phyloP scores from a whole-genome alignment of 1,140 invertebrate genomes.

The Drosophila suzukii region DNA sequence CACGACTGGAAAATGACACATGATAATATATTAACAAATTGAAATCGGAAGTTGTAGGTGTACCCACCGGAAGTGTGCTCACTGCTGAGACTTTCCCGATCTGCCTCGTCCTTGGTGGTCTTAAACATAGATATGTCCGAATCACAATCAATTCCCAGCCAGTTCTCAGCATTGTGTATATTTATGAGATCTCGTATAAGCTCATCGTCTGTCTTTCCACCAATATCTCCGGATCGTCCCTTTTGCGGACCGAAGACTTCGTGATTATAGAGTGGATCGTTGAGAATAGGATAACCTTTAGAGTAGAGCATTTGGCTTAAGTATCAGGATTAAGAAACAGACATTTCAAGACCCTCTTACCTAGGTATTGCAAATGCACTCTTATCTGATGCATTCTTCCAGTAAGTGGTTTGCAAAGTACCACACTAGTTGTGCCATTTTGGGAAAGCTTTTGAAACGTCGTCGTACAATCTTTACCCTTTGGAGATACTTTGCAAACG shows the following conservation, averaged over 20 bases:
- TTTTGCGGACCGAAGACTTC: slow-evolving; percentile 95
- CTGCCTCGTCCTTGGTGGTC: slow-evolving; percentile 87
- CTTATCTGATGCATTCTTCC: slow-evolving; percentile 99
- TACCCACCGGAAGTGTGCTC: slow-evolving; percentile 72
- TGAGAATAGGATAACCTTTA: slow-evolving; percentile 90
- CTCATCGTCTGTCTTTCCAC: slow-evolving; percentile 95
- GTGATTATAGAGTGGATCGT: slow-evolving; percentile 98
- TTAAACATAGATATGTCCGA: slow-evolving; percentile 93
- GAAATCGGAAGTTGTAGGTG: too few relatives aligned
- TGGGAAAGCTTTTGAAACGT: slow-evolving; percentile 95
- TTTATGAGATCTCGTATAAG: slow-evolving; percentile 94
- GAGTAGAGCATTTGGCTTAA: not conserved
- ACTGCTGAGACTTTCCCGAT: slow-evolving; percentile 68
- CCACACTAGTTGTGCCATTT: slow-evolving; percentile 95
- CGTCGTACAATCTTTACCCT: slow-evolving; percentile 96
- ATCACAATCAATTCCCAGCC: slow-evolving; percentile 95
- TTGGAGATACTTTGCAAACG: slow-evolving; percentile 96
- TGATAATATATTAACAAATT: not conserved
- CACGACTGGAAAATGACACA: slow-evolving; percentile 51
- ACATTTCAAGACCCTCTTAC: slow-evolving; percentile 15
- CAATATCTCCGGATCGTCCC: slow-evolving; percentile 95
- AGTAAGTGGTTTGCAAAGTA: slow-evolving; percentile 96
- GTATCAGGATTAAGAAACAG: not conserved
- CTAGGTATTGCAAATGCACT: slow-evolving; percentile 96
- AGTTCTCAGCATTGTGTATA: slow-evolving; percentile 96